phyloP scores from a whole-genome alignment of 2,797 vertebrate genomes.

The Tapirus indicus region DNA sequence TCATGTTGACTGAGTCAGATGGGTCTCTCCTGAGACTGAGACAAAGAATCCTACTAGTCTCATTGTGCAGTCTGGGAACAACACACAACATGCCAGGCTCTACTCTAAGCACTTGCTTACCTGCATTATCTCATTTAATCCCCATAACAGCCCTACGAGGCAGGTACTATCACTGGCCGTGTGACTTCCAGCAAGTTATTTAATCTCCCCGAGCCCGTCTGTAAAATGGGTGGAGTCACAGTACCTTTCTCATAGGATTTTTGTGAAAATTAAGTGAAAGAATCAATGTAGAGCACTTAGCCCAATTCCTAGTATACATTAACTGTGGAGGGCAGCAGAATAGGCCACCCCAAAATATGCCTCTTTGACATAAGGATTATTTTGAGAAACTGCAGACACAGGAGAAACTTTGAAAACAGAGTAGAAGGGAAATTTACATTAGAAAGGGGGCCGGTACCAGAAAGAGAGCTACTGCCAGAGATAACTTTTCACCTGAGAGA shows the following conservation, averaged over 20 bases:
- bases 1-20: background rate
- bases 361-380: background rate
- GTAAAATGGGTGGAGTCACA: background rate
- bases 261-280: background rate
- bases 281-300: background rate
- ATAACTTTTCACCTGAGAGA: background rate
- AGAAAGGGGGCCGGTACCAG: background rate
- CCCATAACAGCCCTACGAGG: background rate
- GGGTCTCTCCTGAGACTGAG: background rate
- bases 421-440: background rate
- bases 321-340: background rate
- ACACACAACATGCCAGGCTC: background rate
- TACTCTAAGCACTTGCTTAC: background rate
- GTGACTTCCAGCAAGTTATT: background rate
- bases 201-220: background rate
- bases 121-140: background rate
- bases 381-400: background rate
- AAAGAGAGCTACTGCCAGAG: background rate
- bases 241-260: background rate
- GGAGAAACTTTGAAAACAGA: conserved; percentile 17
- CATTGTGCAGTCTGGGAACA: background rate
- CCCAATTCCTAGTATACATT: background rate
- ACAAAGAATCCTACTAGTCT: background rate
- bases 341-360: background rate
- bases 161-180: background rate